These are phyloP conservation scores for Cardiocondyla obscurior DNA, from an alignment of 1,140 invertebrate species.

Conservation along the genomic window DNA sequence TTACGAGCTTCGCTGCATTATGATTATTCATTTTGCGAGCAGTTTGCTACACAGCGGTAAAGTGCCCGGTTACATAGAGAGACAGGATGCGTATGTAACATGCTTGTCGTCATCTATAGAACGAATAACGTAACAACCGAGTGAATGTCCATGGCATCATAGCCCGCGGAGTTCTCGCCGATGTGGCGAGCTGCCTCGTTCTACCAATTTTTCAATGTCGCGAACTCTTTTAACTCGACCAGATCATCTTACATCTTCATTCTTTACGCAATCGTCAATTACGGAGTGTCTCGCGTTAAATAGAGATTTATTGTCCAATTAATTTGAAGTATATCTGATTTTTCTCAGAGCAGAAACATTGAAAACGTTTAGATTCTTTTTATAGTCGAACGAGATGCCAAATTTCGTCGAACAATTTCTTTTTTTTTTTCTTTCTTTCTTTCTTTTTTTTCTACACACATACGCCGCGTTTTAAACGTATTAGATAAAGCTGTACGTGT, in stretches of 20 bases:
- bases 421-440: too few relatives aligned
- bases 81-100: constrained; percentile 24
- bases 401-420: neutral
- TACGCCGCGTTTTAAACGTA: neutral
- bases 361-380: neutral
- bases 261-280: constrained; percentile 2
- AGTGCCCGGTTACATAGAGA: constrained; percentile 57
- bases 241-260: neutral
- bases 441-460: too few relatives aligned
- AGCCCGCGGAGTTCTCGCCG: neutral
- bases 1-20: neutral
- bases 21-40: constrained; percentile 11
- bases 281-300: neutral
- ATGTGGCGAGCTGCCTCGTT: neutral
- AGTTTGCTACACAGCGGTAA: constrained; percentile 31
- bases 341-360: neutral
- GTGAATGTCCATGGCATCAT: constrained; percentile 17
- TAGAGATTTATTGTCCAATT: neutral
- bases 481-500: neutral
- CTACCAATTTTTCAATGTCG: constrained; percentile 35
- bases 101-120: neutral
- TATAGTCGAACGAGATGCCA: neutral
- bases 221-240: constrained; percentile 28
- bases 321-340: neutral
- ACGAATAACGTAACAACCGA: constrained; percentile 29